Base-by-base conservation (phyloP, 2,113 vertebrate genomes). In the Plotosus lineatus region DNA sequence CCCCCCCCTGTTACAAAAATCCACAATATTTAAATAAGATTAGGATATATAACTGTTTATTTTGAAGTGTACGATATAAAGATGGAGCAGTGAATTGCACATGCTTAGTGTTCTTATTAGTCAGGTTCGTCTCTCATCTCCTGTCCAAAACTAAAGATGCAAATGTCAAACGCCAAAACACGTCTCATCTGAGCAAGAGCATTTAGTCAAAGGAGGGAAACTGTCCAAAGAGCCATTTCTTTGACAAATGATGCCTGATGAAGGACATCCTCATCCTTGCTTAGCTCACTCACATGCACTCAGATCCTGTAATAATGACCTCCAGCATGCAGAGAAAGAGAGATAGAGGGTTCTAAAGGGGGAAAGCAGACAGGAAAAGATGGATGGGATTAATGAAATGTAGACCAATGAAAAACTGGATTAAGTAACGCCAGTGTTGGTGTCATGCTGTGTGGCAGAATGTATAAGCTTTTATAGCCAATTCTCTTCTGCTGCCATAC, bases 381-480 rank as follows among this genome's bases (percentile, higher is more conserved):
- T 23, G 55, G 66, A 56, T 72, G 69, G 44, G 69, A 72, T 50
- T 72, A 55, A 79, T 79, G 78, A 72, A 79, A 71, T 58, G 40
- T 36, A 79, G 77, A 68, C 48, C 26, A 50, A 72, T 72, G 69
- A 72, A 72, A 72, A 72, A 72, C 44, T 72, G 44, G 69, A 50
- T 50, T 72, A 50, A 72, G 17, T 69, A 69, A 69, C 12, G n/a
- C 40, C 66, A 46, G n/a, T 72, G 46, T 68, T 6, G 11, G 26
- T 50, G 44, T 72, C 44, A 11, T 72, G 69, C 69, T 72, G 69
- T 31, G 69, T 72, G 69, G 69, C 69, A 72, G 26, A 72, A 50
- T 72, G 69, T 50, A 72, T 72, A 50, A 72, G 69, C 69, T 72
- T 72, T 72, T 72, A 72, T 72, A 72, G 69, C 14, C 69, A 50